These are phyloP conservation scores for Stegana nigrithorax DNA, from an alignment of 2,888 invertebrate species.

Conservation along the genomic window DNA sequence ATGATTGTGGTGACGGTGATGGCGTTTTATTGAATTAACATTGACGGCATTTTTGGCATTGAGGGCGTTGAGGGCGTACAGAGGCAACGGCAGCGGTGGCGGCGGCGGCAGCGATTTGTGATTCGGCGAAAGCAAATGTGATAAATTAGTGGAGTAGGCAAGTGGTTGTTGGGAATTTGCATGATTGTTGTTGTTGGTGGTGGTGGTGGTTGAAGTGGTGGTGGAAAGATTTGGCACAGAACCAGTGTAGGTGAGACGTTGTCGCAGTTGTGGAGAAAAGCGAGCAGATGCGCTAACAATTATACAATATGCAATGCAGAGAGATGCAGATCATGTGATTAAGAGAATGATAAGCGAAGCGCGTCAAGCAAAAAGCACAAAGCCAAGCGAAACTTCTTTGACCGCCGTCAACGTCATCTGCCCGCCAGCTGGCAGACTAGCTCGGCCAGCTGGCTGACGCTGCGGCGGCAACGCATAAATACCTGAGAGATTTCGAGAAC, in stretches of 20 bases:
- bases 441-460: too few species aligned
- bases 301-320: constrained; percentile 23
- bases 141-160: constrained; percentile 51
- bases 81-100: constrained; percentile 57
- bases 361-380: too few species aligned
- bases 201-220: constrained; percentile 16
- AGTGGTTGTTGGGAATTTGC: constrained; percentile 28
- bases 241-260: constrained; percentile 70
- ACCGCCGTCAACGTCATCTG: too few species aligned
- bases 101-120: constrained; percentile 52
- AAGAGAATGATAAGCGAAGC: constrained; percentile 16
- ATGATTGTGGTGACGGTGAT: constrained; percentile 51
- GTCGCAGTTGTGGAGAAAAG: constrained; percentile 63
- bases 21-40: constrained; percentile 44
- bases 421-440: constrained; percentile 14
- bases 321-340: constrained; percentile 25
- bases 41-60: constrained; percentile 37
- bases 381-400: too few species aligned
- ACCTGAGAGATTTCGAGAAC: constrained; percentile 67
- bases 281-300: constrained; percentile 61
- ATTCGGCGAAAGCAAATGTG: constrained; percentile 63
- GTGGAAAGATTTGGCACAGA: constrained; percentile 73
- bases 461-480: too few species aligned
- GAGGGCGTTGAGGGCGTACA: constrained; percentile 47
- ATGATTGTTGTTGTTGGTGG: constrained; percentile 28